phyloP scores from a whole-genome alignment of 2,113 vertebrate species.

The Petaurus breviceps region DNA sequence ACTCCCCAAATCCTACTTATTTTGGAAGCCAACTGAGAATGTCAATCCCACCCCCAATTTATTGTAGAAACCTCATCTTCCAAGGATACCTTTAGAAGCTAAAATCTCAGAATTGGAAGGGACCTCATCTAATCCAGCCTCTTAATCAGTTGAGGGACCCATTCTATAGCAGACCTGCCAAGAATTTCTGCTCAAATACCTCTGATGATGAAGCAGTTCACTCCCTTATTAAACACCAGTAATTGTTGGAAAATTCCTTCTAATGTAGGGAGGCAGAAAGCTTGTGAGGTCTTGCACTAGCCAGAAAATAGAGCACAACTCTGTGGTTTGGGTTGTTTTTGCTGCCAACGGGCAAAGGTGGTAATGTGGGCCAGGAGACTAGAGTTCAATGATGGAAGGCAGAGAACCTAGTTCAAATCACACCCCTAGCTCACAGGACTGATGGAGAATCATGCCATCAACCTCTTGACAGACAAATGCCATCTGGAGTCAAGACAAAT shows the following conservation, averaged over 20 bases:
- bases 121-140: neutral
- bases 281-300: neutral
- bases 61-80: neutral
- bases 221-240: neutral
- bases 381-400: neutral
- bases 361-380: neutral
- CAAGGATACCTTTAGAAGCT: neutral
- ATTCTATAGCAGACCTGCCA: neutral
- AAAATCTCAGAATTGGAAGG: slow-evolving; percentile 10
- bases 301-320: neutral
- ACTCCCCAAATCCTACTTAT: neutral
- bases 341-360: neutral
- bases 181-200: neutral
- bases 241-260: neutral
- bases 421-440: neutral
- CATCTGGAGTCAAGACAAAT: neutral
- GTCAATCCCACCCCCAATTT: neutral
- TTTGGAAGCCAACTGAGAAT: slow-evolving; percentile 21
- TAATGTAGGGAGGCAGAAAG: neutral
- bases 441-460: neutral
- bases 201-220: neutral
- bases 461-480: neutral
- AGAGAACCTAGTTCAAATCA: neutral
- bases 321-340: neutral
- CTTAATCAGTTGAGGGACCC: neutral